Percentiles rank a stretch among this genome's conserved stretches.
These are phyloP conservation scores for Drosophila sp. DNA, from an alignment of 1,140 invertebrate genomes.

Conservation along the genomic window DNA sequence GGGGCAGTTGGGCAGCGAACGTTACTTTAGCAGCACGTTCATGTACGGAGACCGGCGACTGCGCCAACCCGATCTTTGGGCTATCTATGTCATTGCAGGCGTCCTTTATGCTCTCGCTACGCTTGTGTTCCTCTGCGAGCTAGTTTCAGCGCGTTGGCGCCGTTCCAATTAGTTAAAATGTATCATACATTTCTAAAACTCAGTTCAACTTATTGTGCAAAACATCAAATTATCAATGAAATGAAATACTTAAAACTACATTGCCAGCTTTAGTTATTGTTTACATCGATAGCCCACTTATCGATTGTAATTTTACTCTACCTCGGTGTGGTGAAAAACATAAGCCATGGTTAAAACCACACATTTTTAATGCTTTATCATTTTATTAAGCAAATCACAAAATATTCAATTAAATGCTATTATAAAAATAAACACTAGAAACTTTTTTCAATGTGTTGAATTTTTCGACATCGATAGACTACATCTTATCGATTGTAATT, in stretches of 20 bases:
- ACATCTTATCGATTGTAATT: conserved; percentile 21
- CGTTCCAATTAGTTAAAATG: not conserved
- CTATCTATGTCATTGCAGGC: conserved; percentile 35
- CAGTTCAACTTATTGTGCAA: not conserved
- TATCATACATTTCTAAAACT: not conserved
- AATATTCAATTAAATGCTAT: conserved; percentile 48
- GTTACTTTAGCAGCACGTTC: conserved; percentile 48
- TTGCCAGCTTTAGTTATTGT: no score
- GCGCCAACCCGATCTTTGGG: conserved; percentile 45
- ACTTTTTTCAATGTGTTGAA: not conserved
- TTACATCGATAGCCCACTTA: no score
- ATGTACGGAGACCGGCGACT: conserved; percentile 45
- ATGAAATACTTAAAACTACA: no score
- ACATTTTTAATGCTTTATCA: conserved; percentile 38
- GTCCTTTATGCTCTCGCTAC: conserved; percentile 37
- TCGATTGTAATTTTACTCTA: no score
- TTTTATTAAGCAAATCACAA: conserved; percentile 67
- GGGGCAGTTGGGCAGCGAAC: conserved; percentile 36
- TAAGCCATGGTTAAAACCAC: not conserved
- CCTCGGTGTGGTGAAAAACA: not conserved
- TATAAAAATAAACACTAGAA: conserved; percentile 11
- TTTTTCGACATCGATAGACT: conserved; percentile 8
- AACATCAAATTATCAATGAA: no score
- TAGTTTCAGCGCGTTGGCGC: conserved; percentile 13
- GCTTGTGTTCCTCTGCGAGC: conserved; percentile 45